Evolutionary conservation across 1,140 invertebrate genomes (phyloP).

Genomic region (Phymastichus coffea): DNA sequence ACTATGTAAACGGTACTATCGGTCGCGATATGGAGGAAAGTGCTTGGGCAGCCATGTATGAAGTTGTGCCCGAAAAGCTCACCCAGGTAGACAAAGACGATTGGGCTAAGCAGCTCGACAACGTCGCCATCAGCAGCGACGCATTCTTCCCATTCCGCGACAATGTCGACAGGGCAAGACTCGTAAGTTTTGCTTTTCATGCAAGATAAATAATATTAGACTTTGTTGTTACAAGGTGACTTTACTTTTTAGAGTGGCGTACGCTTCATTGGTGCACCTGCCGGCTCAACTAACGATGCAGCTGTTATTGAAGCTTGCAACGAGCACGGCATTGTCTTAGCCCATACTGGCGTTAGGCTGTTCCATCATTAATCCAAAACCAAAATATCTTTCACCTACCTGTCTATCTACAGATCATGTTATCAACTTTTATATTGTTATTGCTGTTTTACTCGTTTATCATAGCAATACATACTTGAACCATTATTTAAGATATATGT

Average conservation of each 20-base stretch:
- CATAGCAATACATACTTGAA: no score
- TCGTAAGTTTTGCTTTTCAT: conserved; percentile 62
- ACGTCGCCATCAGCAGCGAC: conserved; percentile 94
- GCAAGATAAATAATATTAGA: background rate
- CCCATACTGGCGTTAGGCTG: conserved; percentile 88
- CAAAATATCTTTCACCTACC: no score
- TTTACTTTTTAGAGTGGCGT: conserved; percentile 83
- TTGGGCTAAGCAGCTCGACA: conserved; percentile 79
- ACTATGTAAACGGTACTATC: conserved; percentile 88
- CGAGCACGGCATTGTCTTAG: conserved; percentile 84
- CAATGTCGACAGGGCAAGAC: conserved; percentile 90
- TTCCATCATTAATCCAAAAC: conserved; percentile 99
- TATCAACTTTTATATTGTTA: no score
- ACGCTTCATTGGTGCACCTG: conserved; percentile 86
- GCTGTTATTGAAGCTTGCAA: conserved; percentile 91
- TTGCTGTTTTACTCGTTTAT: no score
- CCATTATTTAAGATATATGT: no score
- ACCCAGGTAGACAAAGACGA: conserved; percentile 71
- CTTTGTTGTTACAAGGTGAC: no score
- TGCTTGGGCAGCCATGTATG: conserved; percentile 72
- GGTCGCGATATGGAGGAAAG: conserved; percentile 70
- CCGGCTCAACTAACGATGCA: conserved; percentile 90
- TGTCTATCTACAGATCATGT: no score
- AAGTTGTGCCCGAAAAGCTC: conserved; percentile 69
- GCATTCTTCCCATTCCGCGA: conserved; percentile 99